Base-by-base conservation (phyloP, 1,140 invertebrate genomes). In the Asobara japonica region DNA sequence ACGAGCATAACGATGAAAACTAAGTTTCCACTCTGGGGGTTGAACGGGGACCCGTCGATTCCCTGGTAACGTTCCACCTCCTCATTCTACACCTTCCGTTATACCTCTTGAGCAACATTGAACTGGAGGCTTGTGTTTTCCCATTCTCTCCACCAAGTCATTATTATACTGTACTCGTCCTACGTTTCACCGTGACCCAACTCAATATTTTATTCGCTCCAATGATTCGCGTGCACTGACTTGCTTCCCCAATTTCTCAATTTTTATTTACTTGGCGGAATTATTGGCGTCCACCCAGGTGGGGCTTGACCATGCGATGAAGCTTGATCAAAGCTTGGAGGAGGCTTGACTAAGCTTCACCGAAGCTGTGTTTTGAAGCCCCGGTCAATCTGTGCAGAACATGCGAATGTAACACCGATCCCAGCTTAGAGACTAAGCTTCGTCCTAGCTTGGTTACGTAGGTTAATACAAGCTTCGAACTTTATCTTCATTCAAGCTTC, bases 1-100 rank as follows among this genome's bases (percentile, higher is more conserved):
- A 66, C 64, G 31, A 41, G 31, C 36, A 66, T 66, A 66, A 66
- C 36, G 36, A 41, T 41, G 36, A 66, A 66, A 66, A 41, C 31
- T 66, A 66, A 41, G 36, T 66, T 66, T 66, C 64, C 36, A 45
- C 64, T 38, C 31, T 27, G 20, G 64, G 16, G 22, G 13, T 38
- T 20, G 16, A 20, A 38, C 31, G 31, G 22, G 16, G 51, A 56
- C 51, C 51, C 51, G 51, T 56, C 51, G 51, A 56, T 56, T 56
- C 20, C 51, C 22, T 8, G 51, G 51, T 27, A 56, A 56, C 51
- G 22, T 22, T 66, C 64, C 64, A 18, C 64, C 31, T 25, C 31
- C 51, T 56, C 22, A 56, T 56, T 25, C 51, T 27, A 11, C 25
- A 10, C 51, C 51, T 36, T 25, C 20, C 18, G 51, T 56, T 56